A percentile compares a stretch with the other conserved stretches of the same genome.
phyloP scores from a whole-genome alignment of 2,797 vertebrate genomes.

The Okamejei kenojei region DNA sequence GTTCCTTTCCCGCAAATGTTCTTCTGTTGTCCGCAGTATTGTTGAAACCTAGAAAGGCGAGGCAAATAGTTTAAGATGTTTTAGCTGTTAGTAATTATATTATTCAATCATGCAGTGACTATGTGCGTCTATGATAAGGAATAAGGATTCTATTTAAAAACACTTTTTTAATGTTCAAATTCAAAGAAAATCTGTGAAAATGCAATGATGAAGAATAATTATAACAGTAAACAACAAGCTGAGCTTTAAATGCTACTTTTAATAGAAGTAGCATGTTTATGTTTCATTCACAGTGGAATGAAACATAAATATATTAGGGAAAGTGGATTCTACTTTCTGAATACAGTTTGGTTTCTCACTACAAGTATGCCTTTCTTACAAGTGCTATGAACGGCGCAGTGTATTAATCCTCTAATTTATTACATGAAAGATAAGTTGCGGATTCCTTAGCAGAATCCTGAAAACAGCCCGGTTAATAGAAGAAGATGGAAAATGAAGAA shows the following conservation, averaged over 20 bases:
- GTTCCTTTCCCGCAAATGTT: neutral
- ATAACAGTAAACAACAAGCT: neutral
- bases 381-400: neutral
- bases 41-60: neutral
- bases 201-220: neutral
- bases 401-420: neutral
- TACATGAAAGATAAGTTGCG: neutral
- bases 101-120: neutral
- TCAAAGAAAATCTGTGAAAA: neutral
- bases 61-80: neutral
- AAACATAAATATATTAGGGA: slow-evolving; percentile 15
- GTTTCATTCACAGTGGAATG: neutral
- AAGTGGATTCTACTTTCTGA: slow-evolving; percentile 29
- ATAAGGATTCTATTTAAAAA: neutral
- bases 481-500: neutral
- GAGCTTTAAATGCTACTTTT: neutral
- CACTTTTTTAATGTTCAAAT: neutral
- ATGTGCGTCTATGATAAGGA: neutral
- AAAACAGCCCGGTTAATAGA: neutral
- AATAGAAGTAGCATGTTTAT: neutral
- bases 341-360: neutral
- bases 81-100: neutral
- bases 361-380: neutral
- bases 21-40: neutral
- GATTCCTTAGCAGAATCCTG: neutral